Base-by-base conservation (phyloP, 2,888 invertebrate species). In the Eristalis intricaria region DNA sequence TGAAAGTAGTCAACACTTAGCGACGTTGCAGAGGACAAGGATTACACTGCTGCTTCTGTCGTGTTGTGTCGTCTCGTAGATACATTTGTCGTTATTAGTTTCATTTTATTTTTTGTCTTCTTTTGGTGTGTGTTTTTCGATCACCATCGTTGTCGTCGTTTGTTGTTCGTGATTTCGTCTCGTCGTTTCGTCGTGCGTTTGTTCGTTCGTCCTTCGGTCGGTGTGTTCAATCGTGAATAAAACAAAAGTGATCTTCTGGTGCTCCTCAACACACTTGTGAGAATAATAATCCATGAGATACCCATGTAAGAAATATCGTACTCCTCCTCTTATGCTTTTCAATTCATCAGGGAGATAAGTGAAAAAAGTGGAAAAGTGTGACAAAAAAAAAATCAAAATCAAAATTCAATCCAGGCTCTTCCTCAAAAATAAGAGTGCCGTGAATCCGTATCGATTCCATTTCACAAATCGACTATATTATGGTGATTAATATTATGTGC, bases 401-500 rank as follows among this genome's bases (percentile, higher is more conserved):
- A 19, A 19, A 19, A 19, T n/a, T 19, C 7, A 50, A 50, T 50
- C 50, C 50, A 50, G 19, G 50, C 50, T 50, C 50, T 19, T 19
- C 50, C 19, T 10, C 7, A 19, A 50, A 1, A 15, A 43, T 5
- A 15, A 43, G 3, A 26, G 19, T 19, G 8, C 8, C 19, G n/a
- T 43, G 43, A 38, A 38, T 38, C 19, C 43, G 43, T 50, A 19
- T 8, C 8, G 19, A 19, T 43, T 60, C 13, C 60, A 38, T 22
- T 32, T 50, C 19, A n/a, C 43, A 19, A 50, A 19, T n/a, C 50
- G 50, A 50, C 50, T 19, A 50, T 84, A 88, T 88, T 88, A 88
- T 88, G 88, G 88, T 88, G 64, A 73, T 66, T 43, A 74, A 84
- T 77, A 88, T 80, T 84, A 88, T 84, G 84, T 81, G 84, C 79